Conservation (phyloP, 2,113 vertebrate genomes). For the Phaethornis superciliosus region DNA sequence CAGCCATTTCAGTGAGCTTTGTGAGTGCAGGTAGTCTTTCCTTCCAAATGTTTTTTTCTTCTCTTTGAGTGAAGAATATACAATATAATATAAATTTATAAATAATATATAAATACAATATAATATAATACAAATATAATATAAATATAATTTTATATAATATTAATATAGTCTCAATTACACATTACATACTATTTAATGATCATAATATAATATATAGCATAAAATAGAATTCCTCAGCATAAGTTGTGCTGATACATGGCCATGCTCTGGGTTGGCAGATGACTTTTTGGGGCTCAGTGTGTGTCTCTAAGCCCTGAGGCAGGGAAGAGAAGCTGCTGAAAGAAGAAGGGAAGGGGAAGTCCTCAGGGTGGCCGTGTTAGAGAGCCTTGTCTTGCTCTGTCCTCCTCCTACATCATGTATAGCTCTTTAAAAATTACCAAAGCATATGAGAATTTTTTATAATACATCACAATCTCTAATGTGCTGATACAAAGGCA, state of each 20-base stretch:
- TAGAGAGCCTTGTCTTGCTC: neutral
- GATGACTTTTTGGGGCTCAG: neutral
- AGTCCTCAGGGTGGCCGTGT: neutral
- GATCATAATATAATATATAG: no score
- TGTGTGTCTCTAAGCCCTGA: neutral
- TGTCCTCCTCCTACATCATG: neutral
- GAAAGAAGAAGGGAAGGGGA: neutral
- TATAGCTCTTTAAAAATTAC: neutral
- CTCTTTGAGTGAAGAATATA: neutral
- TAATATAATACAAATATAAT: no score
- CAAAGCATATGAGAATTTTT: neutral
- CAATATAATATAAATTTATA: no score
- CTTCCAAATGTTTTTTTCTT: neutral
- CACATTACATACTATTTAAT: no score
- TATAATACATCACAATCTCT: neutral
- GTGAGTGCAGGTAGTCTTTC: neutral
- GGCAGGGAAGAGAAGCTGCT: neutral
- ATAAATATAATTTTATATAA: no score
- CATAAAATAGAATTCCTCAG: neutral
- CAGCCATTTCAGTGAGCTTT: neutral
- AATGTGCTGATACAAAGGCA: neutral
- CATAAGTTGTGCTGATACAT: neutral
- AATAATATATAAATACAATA: no score
- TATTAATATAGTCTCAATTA: no score
- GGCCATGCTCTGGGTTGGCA: neutral